phyloP scores from a whole-genome alignment of 2,113 vertebrate genomes.

The Nicator chloris region DNA sequence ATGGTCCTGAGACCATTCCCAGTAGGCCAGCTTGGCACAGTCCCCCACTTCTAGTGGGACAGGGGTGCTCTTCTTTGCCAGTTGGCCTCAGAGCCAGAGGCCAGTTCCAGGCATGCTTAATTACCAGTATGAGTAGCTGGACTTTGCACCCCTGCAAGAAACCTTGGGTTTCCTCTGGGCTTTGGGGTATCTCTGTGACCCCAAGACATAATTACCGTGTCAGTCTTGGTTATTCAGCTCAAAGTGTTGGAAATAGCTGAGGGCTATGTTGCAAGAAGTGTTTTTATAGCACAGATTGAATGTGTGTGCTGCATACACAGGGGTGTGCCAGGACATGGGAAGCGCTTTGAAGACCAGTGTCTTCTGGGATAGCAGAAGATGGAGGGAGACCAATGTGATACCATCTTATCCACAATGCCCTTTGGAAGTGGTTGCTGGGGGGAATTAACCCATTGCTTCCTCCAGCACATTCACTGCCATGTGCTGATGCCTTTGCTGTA shows the following conservation, averaged over 20 bases:
- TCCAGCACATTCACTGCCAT: rapidly evolving
- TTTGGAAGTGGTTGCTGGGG: background rate
- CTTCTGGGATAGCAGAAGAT: background rate
- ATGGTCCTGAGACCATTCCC: background rate
- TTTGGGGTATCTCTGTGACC: background rate
- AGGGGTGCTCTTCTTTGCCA: background rate
- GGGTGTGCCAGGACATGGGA: background rate
- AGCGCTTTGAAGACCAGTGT: background rate
- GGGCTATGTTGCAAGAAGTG: background rate
- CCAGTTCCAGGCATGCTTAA: background rate
- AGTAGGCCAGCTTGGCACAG: background rate
- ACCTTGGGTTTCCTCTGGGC: background rate
- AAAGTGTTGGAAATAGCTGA: background rate
- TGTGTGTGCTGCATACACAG: background rate
- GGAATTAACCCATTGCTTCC: background rate
- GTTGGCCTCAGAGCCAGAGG: background rate
- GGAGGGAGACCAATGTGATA: background rate
- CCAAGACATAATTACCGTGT: background rate
- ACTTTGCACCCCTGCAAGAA: background rate
- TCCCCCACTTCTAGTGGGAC: background rate
- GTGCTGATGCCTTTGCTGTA: background rate
- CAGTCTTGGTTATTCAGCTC: background rate
- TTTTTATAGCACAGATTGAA: background rate
- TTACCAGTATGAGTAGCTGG: background rate
- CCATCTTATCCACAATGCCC: background rate